phyloP scores from a whole-genome alignment of 2,113 vertebrate genomes.

The Ovis aries region ARS-UI_Ramb_v3.0 NC_056066.1:81996501-81997000 shows the following conservation, averaged over 20 bases:
- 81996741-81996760: background rate
- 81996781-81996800: background rate
- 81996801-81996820: background rate
- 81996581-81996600: background rate
- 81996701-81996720: background rate
- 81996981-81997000: background rate
- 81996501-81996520: background rate
- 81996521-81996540: background rate
- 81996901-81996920: accelerated
- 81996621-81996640: background rate
- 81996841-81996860: background rate
- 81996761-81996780: too few species aligned
- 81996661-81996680: background rate
- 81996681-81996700: background rate
- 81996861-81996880: accelerated
- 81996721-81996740: background rate
- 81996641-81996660: background rate
- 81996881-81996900: background rate
- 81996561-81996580: background rate
- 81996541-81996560: background rate
- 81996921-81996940: background rate
- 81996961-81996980: background rate
- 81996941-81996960: background rate
- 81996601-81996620: background rate
- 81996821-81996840: background rate